phyloP scores from a whole-genome alignment of 1,140 invertebrate genomes.

The Anastrepha ludens region DNA sequence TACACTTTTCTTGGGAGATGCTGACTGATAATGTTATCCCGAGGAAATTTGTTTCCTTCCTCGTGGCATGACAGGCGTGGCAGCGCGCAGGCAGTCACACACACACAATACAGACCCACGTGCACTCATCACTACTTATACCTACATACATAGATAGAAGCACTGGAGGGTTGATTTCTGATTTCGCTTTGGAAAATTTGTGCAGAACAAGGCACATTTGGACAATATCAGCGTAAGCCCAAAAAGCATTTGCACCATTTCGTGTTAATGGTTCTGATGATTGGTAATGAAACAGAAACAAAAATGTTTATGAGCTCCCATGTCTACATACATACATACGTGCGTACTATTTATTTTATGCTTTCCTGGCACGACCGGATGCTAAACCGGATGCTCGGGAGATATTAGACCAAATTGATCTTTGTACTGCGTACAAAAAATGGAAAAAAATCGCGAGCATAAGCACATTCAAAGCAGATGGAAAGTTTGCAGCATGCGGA shows the following conservation, averaged over 20 bases:
- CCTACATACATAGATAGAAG: not conserved
- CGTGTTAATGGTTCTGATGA: constrained; percentile 52
- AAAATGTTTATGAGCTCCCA: constrained; percentile 6
- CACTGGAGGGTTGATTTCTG: constrained; percentile 6
- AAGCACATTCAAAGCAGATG: not conserved
- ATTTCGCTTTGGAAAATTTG: constrained; percentile 31
- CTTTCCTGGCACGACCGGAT: not conserved
- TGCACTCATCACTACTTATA: not conserved
- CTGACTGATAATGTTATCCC: constrained; percentile 68
- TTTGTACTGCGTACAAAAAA: not conserved
- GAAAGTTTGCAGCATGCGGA: too few species aligned
- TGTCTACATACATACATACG: not conserved
- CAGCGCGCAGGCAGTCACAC: not conserved
- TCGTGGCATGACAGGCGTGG: not conserved
- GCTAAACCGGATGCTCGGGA: not conserved
- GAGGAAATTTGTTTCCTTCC: constrained; percentile 48
- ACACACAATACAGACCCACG: too few species aligned
- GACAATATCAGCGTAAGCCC: not conserved
- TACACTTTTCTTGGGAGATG: constrained; percentile 68
- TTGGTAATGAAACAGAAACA: not conserved
- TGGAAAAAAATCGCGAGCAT: not conserved
- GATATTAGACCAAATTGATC: not conserved
- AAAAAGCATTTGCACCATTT: constrained; percentile 42
- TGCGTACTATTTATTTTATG: not conserved
- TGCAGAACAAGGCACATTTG: not conserved